Evolutionary conservation across 2,113 vertebrate genomes (phyloP), one percentile per base, ranked within the genome.

Genomic region (Phalacrocorax carbo): DNA sequence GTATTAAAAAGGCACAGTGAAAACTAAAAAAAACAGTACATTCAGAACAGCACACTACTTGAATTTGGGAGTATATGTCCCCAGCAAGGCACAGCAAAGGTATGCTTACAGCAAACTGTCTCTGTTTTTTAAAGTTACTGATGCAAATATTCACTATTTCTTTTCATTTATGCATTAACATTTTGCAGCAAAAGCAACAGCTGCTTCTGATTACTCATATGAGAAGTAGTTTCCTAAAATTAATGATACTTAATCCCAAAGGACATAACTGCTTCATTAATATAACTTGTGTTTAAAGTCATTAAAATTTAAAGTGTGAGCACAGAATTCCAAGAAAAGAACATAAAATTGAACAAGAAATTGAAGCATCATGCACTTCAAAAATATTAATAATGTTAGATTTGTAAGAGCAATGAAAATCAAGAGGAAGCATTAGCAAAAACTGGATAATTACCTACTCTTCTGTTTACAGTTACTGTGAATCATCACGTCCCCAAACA

Each of bases 121-220:
- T 42, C 55, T 78, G 46, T 8, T 69, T 86, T 55, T 44, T 21
- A 4, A 71, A 60, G 26, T 48, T 55, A 48, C 27, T 16, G 57
- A 60, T 34, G 32, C 29, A 81, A 73, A 58, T 23, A 65, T 15
- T 51, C 54, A 42, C 23, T 42, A 9, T 1, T 49, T 46, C 26
- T 34, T 90, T 60, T 54, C 15, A 51, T 58, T 69, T 88, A 16
- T 44, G 27, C 48, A 48, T 87, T 81, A 42, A 20, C 44, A 42
- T 82, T 95, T 90, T 61, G 40, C 71, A 82, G 58, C 34, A 95
- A 85, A 94, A 58, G 64, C 51, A 86, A 92, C 49, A 86, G 57
- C 83, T 95, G 55, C 38, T 77, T 72, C 55, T 55, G 75, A 86
- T 94, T 88, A 66, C 64, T 88, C 69, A 48, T 48, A 81, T 18